Evolutionary conservation across 2,888 invertebrate species (phyloP).

Genomic region (Aspidiotus rigidus): DNA sequence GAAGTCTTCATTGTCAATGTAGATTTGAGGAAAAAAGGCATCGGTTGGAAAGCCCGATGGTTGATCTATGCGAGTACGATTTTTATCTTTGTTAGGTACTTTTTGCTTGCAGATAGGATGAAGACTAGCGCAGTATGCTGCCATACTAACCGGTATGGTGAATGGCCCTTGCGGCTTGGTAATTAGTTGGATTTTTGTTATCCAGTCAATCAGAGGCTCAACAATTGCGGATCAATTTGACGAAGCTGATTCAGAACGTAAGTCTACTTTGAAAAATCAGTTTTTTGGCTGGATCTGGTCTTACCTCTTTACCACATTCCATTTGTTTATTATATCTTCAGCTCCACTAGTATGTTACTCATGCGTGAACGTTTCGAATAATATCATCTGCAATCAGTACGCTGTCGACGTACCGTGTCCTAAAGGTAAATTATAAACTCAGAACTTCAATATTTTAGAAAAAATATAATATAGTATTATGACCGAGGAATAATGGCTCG

Average conservation of each 20-base stretch:
- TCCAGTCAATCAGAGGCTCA: conserved; percentile 27
- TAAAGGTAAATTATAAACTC: conserved; percentile 42
- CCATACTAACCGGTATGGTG: conserved; percentile 30
- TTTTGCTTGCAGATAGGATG: conserved; percentile 18
- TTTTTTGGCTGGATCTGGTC: neutral
- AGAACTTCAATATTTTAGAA: too few relatives aligned
- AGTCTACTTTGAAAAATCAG: neutral
- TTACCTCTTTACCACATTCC: neutral
- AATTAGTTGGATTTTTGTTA: conserved; percentile 30
- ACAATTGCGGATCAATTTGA: conserved; percentile 12
- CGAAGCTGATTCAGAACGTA: conserved; percentile 25
- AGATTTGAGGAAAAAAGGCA: neutral
- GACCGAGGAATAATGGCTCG: too few relatives aligned
- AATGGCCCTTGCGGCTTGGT: conserved; percentile 30
- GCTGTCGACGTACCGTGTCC: conserved; percentile 55
- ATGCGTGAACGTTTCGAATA: conserved; percentile 56
- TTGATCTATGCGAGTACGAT: neutral
- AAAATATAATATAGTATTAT: too few relatives aligned
- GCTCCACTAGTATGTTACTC: conserved; percentile 50
- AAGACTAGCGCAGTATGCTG: conserved; percentile 25
- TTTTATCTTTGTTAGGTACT: neutral
- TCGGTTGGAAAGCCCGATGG: too few relatives aligned
- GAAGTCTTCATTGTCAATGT: too few relatives aligned
- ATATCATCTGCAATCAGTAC: conserved; percentile 54
- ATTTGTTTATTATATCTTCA: conserved; percentile 35